Percentiles rank a stretch among this genome's conserved stretches.
These are phyloP conservation scores for Plebejus argus DNA, from an alignment of 2,888 invertebrate genomes.

Conservation along the genomic window DNA sequence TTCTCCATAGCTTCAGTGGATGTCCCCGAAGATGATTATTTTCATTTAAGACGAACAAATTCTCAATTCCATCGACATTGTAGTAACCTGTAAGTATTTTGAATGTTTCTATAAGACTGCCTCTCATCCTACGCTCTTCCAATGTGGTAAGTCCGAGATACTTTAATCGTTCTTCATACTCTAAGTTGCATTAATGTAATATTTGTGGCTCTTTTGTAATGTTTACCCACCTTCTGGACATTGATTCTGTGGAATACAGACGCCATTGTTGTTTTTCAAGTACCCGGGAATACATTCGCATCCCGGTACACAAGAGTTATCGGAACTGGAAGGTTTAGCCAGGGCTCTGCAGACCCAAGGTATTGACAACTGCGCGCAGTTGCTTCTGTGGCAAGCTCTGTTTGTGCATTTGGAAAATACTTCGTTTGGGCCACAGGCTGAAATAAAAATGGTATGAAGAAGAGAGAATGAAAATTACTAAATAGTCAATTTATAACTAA, in stretches of 20 bases:
- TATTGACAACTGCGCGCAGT: slow-evolving; percentile 22
- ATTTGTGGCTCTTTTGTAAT: background rate
- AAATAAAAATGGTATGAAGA: no score
- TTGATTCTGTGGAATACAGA: slow-evolving; percentile 46
- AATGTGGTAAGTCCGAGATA: no score
- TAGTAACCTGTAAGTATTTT: no score
- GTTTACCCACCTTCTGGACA: slow-evolving; percentile 38
- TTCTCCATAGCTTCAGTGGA: no score
- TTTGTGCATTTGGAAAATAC: slow-evolving; percentile 11
- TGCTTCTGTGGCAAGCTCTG: slow-evolving; percentile 15
- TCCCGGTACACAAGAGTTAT: slow-evolving; percentile 2
- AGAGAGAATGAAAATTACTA: no score
- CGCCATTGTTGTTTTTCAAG: slow-evolving; percentile 42
- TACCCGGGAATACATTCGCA: slow-evolving; percentile 20
- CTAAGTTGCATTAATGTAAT: background rate
- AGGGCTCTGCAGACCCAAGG: slow-evolving; percentile 9
- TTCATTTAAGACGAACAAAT: no score
- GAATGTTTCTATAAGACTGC: no score
- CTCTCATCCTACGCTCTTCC: no score
- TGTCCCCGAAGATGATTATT: no score
- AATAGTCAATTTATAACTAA: no score
- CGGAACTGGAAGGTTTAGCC: background rate
- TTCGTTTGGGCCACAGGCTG: slow-evolving; percentile 13
- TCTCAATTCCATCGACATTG: no score
- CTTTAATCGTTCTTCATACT: no score